Percentiles rank a stretch among this genome's conserved stretches.
These are phyloP conservation scores for Flexamia atlantica DNA, from an alignment of 2,888 invertebrate species.

Conservation along the genomic window DNA sequence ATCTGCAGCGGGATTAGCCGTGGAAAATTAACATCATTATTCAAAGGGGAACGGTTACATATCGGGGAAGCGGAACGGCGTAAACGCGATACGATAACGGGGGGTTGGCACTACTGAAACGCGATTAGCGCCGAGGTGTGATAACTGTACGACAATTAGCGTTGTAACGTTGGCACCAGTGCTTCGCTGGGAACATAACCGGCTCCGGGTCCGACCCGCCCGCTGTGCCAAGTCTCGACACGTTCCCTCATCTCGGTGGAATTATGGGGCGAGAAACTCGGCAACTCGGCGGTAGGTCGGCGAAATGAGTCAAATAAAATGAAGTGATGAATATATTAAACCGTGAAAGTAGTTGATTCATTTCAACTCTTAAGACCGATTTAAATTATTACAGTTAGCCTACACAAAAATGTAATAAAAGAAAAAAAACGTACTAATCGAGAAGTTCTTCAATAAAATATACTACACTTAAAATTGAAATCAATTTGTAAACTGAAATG, in stretches of 20 bases:
- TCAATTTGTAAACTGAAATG: no score
- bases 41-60: background rate
- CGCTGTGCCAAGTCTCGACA: conserved; percentile 16
- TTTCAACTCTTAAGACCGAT: no score
- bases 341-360: no score
- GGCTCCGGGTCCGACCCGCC: background rate
- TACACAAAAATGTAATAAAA: no score
- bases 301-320: no score
- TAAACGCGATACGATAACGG: conserved; percentile 9
- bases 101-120: conserved; percentile 33
- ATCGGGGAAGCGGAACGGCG: background rate
- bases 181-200: conserved; percentile 6
- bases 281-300: background rate
- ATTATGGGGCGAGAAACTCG: background rate
- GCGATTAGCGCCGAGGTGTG: conserved; percentile 29
- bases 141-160: conserved; percentile 41
- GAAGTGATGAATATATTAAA: no score
- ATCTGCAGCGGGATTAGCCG: background rate
- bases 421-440: no score
- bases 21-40: background rate
- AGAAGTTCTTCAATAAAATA: no score
- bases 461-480: no score
- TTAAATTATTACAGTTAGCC: no score
- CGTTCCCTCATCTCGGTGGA: background rate
- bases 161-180: conserved; percentile 28